Percentiles rank a stretch among this genome's conserved stretches.
Evolutionary conservation across 2,888 invertebrate species (phyloP).

Genomic region (Sialis lutaria): DNA sequence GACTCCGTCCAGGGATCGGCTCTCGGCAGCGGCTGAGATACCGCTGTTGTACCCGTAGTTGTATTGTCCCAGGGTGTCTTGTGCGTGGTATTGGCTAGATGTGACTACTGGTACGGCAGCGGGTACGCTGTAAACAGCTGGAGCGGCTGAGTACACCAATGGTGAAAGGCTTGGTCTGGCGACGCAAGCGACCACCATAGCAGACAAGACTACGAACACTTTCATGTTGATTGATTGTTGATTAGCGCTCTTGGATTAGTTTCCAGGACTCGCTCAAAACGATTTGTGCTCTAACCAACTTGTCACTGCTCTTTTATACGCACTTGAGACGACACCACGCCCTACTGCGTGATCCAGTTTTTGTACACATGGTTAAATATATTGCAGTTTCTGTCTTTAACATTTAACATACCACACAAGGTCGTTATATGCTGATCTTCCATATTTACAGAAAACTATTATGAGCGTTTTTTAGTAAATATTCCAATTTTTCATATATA

Average conservation of each 20-base stretch:
- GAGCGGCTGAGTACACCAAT: background rate
- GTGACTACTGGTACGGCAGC: constrained; percentile 5
- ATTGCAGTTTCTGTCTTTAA: too few species aligned
- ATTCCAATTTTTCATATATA: too few species aligned
- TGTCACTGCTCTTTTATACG: too few species aligned
- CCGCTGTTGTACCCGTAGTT: constrained; percentile 42
- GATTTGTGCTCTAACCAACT: too few species aligned
- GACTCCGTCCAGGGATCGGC: constrained; percentile 35
- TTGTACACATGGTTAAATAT: too few species aligned
- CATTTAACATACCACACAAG: too few species aligned
- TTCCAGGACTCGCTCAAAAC: background rate
- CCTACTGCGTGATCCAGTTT: too few species aligned
- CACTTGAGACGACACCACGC: too few species aligned
- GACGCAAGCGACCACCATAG: background rate
- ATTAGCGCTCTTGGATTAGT: background rate
- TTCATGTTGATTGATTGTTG: background rate
- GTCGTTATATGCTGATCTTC: too few species aligned
- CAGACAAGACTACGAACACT: background rate
- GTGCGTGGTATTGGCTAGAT: constrained; percentile 31
- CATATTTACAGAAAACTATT: too few species aligned
- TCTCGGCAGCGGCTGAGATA: constrained; percentile 38
- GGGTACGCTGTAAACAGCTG: background rate
- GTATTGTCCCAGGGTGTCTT: constrained; percentile 42
- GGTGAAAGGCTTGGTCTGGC: background rate
- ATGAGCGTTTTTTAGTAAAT: too few species aligned